These are phyloP conservation scores for Lithophane ornitopus DNA, from an alignment of 2,888 invertebrate species.

Conservation along the genomic window DNA sequence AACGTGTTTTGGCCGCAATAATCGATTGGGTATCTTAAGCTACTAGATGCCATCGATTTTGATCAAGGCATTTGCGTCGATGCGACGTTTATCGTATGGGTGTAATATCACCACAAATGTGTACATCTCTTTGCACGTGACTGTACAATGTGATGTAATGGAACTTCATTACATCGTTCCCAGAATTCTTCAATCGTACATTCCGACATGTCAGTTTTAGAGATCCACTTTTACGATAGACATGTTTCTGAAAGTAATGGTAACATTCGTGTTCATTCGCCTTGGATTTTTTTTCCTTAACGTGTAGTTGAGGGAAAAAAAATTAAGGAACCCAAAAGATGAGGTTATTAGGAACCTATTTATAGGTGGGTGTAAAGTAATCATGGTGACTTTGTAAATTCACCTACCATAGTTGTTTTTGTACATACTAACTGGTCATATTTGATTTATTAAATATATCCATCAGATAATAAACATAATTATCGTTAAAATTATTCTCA, in stretches of 20 bases:
- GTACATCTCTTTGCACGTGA: background rate
- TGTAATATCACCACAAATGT: background rate
- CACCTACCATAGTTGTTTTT: background rate
- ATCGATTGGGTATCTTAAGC: background rate
- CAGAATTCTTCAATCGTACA: slow-evolving; percentile 38
- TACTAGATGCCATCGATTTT: background rate
- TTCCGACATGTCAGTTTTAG: slow-evolving; percentile 41
- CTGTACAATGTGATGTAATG: slow-evolving; percentile 27
- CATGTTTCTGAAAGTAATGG: slow-evolving; percentile 30
- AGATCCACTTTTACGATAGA: slow-evolving; percentile 38
- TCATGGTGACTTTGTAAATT: background rate
- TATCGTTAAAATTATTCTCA: background rate
- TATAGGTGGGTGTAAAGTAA: background rate
- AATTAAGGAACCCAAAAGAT: too few relatives aligned
- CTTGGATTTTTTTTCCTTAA: too few relatives aligned
- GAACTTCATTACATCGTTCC: slow-evolving; percentile 33
- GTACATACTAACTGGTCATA: background rate
- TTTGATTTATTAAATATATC: background rate
- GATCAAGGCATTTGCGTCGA: background rate
- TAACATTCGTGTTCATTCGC: slow-evolving; percentile 23
- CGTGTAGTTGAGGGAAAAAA: slow-evolving; percentile 11
- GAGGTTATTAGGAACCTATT: background rate
- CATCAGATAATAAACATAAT: background rate
- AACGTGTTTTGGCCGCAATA: background rate
- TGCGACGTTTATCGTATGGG: background rate